These are phyloP conservation scores for Prosapia bicincta DNA, from an alignment of 2,888 invertebrate genomes.

Conservation along the genomic window DNA sequence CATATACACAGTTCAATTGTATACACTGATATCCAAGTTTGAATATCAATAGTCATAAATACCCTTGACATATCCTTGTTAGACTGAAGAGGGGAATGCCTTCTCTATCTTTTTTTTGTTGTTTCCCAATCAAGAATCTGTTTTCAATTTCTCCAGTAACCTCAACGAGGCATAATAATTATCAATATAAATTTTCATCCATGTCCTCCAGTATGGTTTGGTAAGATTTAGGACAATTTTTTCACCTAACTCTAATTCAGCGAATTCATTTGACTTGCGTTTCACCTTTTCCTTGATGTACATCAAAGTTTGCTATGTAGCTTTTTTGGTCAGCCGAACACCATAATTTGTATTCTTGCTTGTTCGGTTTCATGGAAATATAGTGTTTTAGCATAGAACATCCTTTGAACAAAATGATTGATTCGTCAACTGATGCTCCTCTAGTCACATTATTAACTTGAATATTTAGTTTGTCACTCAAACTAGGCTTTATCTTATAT, in stretches of 20 bases:
- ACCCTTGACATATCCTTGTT: constrained; percentile 2
- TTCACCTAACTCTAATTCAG: constrained; percentile 11
- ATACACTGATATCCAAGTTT: background rate
- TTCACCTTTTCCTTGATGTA: constrained; percentile 27
- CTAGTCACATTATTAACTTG: constrained; percentile 14
- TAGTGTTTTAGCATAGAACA: constrained; percentile 26
- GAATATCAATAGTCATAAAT: background rate
- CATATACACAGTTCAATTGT: constrained; percentile 6
- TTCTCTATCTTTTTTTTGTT: background rate
- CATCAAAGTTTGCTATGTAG: constrained; percentile 18
- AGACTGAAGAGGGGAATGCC: constrained; percentile 1
- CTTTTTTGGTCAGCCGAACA: constrained; percentile 23
- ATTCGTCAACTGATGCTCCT: constrained; percentile 27
- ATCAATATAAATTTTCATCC: too few relatives aligned
- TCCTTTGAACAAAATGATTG: constrained; percentile 30
- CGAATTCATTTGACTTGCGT: background rate
- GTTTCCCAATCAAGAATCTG: constrained; percentile 14
- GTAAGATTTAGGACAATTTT: constrained; percentile 18
- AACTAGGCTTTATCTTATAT: constrained; percentile 13
- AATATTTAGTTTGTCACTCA: constrained; percentile 13
- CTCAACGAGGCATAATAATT: too few relatives aligned
- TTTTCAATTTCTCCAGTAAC: too few relatives aligned
- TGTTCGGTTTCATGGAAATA: constrained; percentile 28
- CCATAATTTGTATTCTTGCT: constrained; percentile 31
- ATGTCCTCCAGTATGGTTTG: background rate